Evolutionary conservation across 2,888 invertebrate species (phyloP), one percentile per base, ranked within the genome.

Genomic region (Netelia virgata): DNA sequence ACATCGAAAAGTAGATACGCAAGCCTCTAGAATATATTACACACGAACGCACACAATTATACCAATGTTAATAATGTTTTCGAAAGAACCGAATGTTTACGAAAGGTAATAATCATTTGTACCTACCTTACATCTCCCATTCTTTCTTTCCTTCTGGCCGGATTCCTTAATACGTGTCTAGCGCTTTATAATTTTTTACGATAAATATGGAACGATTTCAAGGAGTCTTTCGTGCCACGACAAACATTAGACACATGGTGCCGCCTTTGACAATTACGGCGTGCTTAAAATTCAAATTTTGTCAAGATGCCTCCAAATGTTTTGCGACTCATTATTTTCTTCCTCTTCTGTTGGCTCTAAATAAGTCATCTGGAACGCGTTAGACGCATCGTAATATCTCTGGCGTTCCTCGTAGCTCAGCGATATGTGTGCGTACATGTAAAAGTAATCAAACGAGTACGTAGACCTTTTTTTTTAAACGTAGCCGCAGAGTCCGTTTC

Each of bases 1-100:
- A 47, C 1, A 47, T 47, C 11, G 23, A 47, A 11, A 90, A 91
- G 90, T 88, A 86, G 88, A 88, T 86, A 57, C 43, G 61, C 20
- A 43, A 59, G n/a, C 47, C 47, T 28, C n/a, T 41, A 64, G 16
- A 16, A 50, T 11, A 55, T 1, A 36, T n/a, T 36, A 55, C n/a
- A 41, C 18, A n/a, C 8, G 41, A 8, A 41, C n/a, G 16, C 8
- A 20, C 18, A 61, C 14, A 47, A 5, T 36, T 36, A 47, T 14
- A 47, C 11, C 10, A 47, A 47, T 47, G 11, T 47, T 14, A 47
- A 47, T 14, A 47, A 47, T 6, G 11, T 47, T 47, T 47, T 14
- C 47, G 1, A 47, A 11, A 47, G 11, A 47, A 14, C 1, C 8
- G 47, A 14, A 47, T 47, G 8, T 47, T 14, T 11, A 47, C 47